Percentiles rank a stretch among this genome's conserved stretches.
Evolutionary conservation across 2,113 vertebrate species (phyloP).

Genomic region (Boleophthalmus pectinirostris): DNA sequence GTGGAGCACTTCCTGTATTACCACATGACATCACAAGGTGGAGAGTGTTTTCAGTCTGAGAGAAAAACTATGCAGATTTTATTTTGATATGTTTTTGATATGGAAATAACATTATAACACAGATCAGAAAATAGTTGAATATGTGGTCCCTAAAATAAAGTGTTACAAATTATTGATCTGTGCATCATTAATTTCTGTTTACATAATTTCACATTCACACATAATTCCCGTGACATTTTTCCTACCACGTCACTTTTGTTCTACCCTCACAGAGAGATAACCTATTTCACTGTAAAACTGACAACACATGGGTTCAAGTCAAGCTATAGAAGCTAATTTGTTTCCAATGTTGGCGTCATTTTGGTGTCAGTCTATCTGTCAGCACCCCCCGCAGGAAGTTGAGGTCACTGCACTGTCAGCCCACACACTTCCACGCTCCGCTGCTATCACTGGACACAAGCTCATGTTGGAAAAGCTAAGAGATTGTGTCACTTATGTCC

Average conservation of each 20-base stretch:
- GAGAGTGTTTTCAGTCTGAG: too few species aligned
- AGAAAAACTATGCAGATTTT: too few species aligned
- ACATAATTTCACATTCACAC: too few species aligned
- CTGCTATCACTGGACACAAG: not conserved
- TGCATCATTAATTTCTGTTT: too few species aligned
- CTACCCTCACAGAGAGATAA: not conserved
- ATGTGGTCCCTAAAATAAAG: too few species aligned
- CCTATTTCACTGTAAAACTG: not conserved
- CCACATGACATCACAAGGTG: too few species aligned
- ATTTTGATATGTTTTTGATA: too few species aligned
- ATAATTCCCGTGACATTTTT: not conserved
- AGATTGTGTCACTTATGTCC: not conserved
- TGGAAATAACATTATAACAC: too few species aligned
- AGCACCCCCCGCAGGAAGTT: conserved; percentile 29
- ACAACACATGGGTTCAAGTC: not conserved
- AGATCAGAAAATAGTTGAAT: too few species aligned
- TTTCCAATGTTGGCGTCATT: conserved; percentile 19
- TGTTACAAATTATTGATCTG: too few species aligned
- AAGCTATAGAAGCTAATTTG: not conserved
- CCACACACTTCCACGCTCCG: not conserved
- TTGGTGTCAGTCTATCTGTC: conserved; percentile 19
- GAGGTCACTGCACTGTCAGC: conserved; percentile 41
- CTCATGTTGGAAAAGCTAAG: not conserved
- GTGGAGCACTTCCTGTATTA: too few species aligned
- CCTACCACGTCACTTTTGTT: not conserved